Base-by-base conservation (phyloP, 1,140 invertebrate genomes). In the Calliphora vicina region DNA sequence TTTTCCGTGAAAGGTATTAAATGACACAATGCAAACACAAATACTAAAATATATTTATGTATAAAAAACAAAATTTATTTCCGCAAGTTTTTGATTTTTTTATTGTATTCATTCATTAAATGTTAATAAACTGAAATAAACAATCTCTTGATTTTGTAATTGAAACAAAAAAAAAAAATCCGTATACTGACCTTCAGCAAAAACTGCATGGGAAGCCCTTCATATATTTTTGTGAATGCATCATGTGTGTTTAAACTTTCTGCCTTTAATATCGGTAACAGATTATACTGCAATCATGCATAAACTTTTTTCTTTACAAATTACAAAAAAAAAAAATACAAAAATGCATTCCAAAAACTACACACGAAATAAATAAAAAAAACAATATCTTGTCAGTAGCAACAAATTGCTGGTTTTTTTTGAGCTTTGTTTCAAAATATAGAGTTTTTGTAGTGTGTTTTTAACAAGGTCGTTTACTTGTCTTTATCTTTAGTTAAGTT, bases 111-210 rank as follows among this genome's bases (percentile, higher is more conserved):
- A 57, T 57, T 57, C 50, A 57, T 57, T 57, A 57, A 67, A 23
- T 67, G 61, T 67, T 67, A 67, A 67, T 67, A 67, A 67, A 67
- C 61, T 12, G 17, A 67, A 67, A 67, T 67, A 67, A 50, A 67
- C 61, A 67, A 67, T 67, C 61, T 67, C 61, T 67, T 23, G n/a
- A 67, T 67, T 23, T 67, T 67, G 61, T 67, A 67, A 67, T 67
- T 67, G n/a, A 67, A 67, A 25, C 61, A 67, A 50, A 4, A 50
- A 50, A 13, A 50, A 50, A 13, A 50, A 50, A 50, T 35, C 35
- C 35, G 35, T 35, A 35, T 35, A 6, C 35, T 50, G 45, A 50
- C 45, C 45, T 50, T 50, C 45, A 67, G n/a, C 61, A 67, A 67
- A n/a, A 67, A 67, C 61, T 67, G 61, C 61, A 25, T 67, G 17